phyloP scores from a whole-genome alignment of 2,113 vertebrate genomes.

The Notothenia rossii region DNA sequence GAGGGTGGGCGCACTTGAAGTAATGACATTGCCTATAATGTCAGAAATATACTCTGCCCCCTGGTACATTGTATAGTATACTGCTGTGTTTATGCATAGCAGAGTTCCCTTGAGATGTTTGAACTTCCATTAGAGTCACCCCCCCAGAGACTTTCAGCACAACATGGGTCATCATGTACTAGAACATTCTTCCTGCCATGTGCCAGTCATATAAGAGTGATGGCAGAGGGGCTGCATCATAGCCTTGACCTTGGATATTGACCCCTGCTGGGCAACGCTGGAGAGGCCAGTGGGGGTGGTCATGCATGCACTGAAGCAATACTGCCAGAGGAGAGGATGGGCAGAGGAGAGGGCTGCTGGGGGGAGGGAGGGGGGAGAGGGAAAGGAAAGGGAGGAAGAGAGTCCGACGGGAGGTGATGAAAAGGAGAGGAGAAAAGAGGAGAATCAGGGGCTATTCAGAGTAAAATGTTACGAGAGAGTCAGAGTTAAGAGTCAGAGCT shows the following conservation, averaged over 20 bases:
- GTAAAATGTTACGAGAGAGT: no score
- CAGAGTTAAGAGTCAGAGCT: no score
- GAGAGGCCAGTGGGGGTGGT: neutral
- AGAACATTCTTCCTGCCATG: constrained; percentile 26
- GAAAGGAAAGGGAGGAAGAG: neutral
- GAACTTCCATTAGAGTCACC: constrained; percentile 42
- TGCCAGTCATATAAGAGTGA: constrained; percentile 9
- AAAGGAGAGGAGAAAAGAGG: no score
- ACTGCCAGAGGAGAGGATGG: no score
- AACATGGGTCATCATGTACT: constrained; percentile 24
- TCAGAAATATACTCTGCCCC: constrained; percentile 10
- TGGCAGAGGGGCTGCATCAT: neutral
- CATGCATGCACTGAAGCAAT: neutral
- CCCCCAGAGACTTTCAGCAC: constrained; percentile 13
- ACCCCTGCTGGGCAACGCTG: constrained; percentile 27
- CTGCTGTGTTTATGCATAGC: constrained; percentile 29
- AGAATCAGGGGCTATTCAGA: no score
- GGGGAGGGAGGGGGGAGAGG: neutral
- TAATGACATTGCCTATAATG: constrained; percentile 36
- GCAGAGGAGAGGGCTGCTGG: neutral
- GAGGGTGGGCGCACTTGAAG: constrained; percentile 31
- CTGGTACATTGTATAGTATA: neutral
- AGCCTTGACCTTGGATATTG: constrained; percentile 12
- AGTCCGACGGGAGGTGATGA: neutral
- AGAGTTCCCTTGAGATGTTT: constrained; percentile 26